A percentile compares a stretch with the other conserved stretches of the same genome.
These are phyloP conservation scores for Rhinogobius similis DNA, from an alignment of 2,113 vertebrate genomes.

Conservation along the genomic window DNA sequence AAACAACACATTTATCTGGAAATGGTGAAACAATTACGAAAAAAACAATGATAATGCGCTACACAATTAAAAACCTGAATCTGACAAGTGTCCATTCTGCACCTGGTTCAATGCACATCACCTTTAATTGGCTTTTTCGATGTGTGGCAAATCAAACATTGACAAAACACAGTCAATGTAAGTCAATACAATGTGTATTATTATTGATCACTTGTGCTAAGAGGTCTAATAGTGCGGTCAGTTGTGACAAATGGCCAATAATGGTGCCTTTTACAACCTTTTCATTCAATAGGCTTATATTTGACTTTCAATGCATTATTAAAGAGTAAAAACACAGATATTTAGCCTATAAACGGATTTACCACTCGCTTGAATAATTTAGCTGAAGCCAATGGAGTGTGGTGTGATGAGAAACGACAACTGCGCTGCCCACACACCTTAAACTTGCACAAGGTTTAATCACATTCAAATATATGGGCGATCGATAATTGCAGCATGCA, in stretches of 20 bases:
- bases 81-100: neutral
- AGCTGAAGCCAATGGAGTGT: neutral
- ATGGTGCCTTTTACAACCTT: neutral
- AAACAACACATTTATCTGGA: neutral
- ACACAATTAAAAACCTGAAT: no score
- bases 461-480: slow-evolving; percentile 13
- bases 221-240: neutral
- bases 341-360: slow-evolving; percentile 9
- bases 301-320: slow-evolving; percentile 5
- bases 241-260: neutral
- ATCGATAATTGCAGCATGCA: slow-evolving; percentile 13
- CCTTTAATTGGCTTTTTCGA: neutral
- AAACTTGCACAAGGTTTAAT: neutral
- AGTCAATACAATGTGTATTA: slow-evolving; percentile 1
- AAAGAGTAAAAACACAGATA: slow-evolving; percentile 2
- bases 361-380: slow-evolving; percentile 3
- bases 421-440: neutral
- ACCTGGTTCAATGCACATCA: neutral
- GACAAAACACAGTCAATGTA: neutral
- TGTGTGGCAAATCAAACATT: neutral
- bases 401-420: neutral
- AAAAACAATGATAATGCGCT: neutral
- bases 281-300: neutral
- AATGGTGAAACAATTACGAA: neutral
- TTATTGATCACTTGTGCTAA: slow-evolving; percentile 2